Conservation (phyloP, 2,797 vertebrate species). For the Heteromormyrus szaboi region DNA sequence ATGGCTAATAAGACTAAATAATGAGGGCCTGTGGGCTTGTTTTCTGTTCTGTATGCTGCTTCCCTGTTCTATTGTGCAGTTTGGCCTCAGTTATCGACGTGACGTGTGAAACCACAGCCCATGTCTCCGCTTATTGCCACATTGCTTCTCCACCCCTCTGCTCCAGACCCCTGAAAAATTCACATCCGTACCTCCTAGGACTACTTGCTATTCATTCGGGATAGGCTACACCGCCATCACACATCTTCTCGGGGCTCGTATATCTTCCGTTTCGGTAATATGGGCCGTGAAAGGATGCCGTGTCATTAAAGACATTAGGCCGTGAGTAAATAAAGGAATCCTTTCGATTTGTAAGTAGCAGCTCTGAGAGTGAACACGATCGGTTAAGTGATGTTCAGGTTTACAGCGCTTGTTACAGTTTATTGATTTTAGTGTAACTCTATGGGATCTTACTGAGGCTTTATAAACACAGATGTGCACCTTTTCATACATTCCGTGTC, state of each 20-base stretch:
- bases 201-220: conserved; percentile 44
- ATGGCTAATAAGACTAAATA: neutral
- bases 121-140: neutral
- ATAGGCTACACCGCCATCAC: conserved; percentile 19
- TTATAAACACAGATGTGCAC: neutral
- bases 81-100: neutral
- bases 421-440: conserved; percentile 15
- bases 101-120: neutral
- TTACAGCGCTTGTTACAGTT: neutral
- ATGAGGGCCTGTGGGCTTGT: neutral
- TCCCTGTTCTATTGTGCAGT: neutral
- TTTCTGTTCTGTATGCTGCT: neutral
- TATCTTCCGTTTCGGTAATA: conserved; percentile 33
- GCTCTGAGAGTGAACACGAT: neutral
- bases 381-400: neutral
- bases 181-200: conserved; percentile 3
- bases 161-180: neutral
- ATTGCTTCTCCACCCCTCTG: neutral
- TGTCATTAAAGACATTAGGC: conserved; percentile 23
- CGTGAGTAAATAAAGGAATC: conserved; percentile 25
- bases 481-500: neutral
- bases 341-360: conserved; percentile 22
- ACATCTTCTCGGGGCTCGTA: conserved; percentile 35
- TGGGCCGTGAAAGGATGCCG: conserved; percentile 18
- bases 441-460: neutral